A percentile compares a stretch with the other conserved stretches of the same genome.
phyloP scores from a whole-genome alignment of 2,888 invertebrate species.

The Pachydiplax longipennis region DNA sequence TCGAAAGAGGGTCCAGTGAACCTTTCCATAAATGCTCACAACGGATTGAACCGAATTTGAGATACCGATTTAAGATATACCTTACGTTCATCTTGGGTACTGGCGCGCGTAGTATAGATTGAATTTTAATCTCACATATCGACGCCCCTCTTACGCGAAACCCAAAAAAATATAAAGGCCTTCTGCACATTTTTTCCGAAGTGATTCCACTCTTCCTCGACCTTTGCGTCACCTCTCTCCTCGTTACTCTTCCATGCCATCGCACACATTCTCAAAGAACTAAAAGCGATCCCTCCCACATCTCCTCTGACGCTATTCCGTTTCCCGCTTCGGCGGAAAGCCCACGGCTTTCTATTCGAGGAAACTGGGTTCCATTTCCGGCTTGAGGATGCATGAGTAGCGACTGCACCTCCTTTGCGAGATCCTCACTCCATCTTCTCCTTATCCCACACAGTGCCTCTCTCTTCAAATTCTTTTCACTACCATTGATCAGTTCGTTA shows the following conservation, averaged over 20 bases:
- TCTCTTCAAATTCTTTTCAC: background rate
- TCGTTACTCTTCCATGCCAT: background rate
- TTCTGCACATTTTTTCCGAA: background rate
- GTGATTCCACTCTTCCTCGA: background rate
- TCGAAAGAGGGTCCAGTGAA: too few species aligned
- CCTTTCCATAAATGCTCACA: too few species aligned
- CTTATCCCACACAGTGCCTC: background rate
- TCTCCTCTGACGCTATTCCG: background rate
- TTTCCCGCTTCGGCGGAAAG: constrained; percentile 28
- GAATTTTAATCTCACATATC: too few species aligned
- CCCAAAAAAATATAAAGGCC: too few species aligned
- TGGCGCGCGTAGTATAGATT: too few species aligned
- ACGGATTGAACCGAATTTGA: too few species aligned
- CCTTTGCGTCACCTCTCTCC: background rate
- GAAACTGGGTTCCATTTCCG: constrained; percentile 39
- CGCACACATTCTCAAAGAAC: background rate
- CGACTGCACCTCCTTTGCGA: background rate
- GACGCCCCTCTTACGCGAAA: too few species aligned
- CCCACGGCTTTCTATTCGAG: constrained; percentile 20
- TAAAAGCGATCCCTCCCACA: background rate
- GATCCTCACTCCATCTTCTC: background rate
- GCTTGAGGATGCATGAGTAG: constrained; percentile 13
- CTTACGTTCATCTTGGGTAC: too few species aligned
- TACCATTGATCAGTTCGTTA: too few species aligned
- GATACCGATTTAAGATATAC: too few species aligned